Percentiles rank a stretch among this genome's conserved stretches.
Evolutionary conservation across 2,113 vertebrate species (phyloP).

Genomic region (Penelope pileata): DNA sequence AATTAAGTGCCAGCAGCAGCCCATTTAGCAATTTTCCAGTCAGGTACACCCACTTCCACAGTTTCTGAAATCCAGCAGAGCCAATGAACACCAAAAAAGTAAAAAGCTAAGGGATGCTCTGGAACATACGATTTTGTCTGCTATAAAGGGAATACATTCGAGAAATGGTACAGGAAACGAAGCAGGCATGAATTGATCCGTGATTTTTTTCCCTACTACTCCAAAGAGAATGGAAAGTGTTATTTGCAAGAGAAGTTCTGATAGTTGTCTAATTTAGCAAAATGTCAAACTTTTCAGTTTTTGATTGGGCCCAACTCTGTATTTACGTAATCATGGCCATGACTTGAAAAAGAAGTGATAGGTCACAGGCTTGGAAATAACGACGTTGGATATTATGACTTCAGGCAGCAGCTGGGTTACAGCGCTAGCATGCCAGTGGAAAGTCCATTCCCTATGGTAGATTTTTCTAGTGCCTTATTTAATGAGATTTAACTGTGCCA

Average conservation of each 20-base stretch:
- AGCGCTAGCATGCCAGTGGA: neutral
- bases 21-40: conserved; percentile 34
- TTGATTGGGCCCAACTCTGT: neutral
- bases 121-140: neutral
- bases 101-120: neutral
- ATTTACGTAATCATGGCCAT: neutral
- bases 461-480: neutral
- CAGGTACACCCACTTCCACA: neutral
- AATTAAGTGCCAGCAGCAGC: neutral
- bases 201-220: neutral
- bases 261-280: neutral
- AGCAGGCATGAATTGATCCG: neutral
- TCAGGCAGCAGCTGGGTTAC: neutral
- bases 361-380: neutral
- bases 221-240: neutral
- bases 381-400: neutral
- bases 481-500: neutral
- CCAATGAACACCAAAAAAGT: neutral
- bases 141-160: neutral
- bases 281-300: neutral
- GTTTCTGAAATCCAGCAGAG: neutral
- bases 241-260: neutral
- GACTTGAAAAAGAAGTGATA: neutral
- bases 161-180: neutral
- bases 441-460: neutral